Conservation (phyloP, 2,888 invertebrate species). For the Tenthredo distinguenda region DNA sequence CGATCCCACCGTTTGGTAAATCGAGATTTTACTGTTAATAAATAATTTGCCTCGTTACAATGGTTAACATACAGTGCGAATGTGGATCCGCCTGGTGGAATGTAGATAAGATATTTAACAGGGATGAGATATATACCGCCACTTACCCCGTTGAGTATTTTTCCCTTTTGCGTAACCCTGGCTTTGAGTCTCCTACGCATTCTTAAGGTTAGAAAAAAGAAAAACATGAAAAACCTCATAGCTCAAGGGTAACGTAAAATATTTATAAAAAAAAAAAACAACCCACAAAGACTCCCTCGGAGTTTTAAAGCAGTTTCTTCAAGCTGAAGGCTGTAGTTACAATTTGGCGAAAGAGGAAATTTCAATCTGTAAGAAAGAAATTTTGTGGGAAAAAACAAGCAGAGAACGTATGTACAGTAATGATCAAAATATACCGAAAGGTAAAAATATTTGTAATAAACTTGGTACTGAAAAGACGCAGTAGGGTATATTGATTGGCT, state of each 20-base stretch:
- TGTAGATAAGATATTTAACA: slow-evolving; percentile 26
- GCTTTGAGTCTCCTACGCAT: not conserved
- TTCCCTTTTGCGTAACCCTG: not conserved
- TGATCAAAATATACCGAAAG: not conserved
- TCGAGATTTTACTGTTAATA: no score
- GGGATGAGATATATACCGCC: slow-evolving; percentile 5
- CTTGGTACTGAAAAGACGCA: not conserved
- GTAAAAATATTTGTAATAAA: not conserved
- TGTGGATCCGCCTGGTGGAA: not conserved
- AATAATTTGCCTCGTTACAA: no score
- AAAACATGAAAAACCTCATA: not conserved
- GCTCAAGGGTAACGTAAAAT: not conserved
- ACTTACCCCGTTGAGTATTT: slow-evolving; percentile 13
- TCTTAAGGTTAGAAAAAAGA: not conserved
- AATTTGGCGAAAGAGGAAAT: not conserved
- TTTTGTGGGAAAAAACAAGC: not conserved
- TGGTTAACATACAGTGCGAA: not conserved
- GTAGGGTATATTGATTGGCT: not conserved
- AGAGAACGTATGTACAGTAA: no score
- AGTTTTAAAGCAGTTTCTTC: not conserved
- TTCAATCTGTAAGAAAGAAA: not conserved
- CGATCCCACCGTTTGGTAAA: no score
- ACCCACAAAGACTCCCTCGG: not conserved
- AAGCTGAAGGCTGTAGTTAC: not conserved
- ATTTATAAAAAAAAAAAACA: not conserved